Evolutionary conservation across 2,113 vertebrate genomes (phyloP), one percentile per base, ranked within the genome.

Genomic region (Syrrhaptes paradoxus): DNA sequence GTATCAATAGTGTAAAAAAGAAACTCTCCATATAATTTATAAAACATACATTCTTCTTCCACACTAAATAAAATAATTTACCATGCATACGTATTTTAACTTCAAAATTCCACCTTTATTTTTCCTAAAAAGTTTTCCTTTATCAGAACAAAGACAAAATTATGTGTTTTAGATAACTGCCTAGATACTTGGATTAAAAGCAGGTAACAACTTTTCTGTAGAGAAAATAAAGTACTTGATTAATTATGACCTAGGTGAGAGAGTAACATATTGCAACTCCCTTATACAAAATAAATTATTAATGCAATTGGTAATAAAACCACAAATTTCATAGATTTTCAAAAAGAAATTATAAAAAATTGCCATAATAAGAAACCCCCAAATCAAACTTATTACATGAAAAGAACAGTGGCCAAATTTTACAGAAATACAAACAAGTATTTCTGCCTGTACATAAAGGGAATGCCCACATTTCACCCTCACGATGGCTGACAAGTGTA

Each of bases 401-500:
- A 87, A 62, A 16, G 34, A 83, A 73, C 12, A 84, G 67, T 55
- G 43, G 16, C 29, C 82, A 6, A 49, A 6, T 32, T 89, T 81
- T 70, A 88, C 43, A 28, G 62, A 76, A 76, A 87, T 24, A 22
- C 46, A 55, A 70, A 46, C 29, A 20, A 67, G 21, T 41, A 54
- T 77, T 78, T 87, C 19, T 80, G 58, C 26, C 14, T 57, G 20
- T 6, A 26, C 5, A 4, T 68, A 45, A 67, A 77, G 17, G 16
- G 12, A 19, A 20, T 52, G 18, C 4, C 26, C 3, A 48, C 5
- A 31, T 82, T 61, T 54, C 31, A 75, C 29, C 34, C 54, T 63
- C 38, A 5, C 1, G 3, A 16, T 24, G 20, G 63, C 5, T 70
- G 43, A 78, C 21, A 45, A 45, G 36, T 0, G 1, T 12, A 43